Base-by-base conservation (phyloP, 2,797 vertebrate genomes). In the Lophius americanus region DNA sequence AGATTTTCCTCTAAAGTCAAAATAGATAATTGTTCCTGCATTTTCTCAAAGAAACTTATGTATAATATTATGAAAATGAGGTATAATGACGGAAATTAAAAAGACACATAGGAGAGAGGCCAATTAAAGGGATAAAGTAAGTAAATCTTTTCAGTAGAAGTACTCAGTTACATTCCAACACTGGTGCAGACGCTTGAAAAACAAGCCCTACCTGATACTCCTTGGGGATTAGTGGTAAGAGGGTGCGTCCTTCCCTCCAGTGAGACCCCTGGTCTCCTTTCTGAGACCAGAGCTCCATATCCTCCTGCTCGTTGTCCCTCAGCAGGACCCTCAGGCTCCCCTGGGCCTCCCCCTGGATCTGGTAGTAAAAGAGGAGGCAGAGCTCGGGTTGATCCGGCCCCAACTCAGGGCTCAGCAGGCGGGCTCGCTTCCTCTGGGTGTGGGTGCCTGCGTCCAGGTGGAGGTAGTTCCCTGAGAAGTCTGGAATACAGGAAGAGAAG, bases 161-260 rank as follows among this genome's bases (percentile, higher is more conserved):
- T 50, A 50, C 32, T 50, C 3, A 23, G 7, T 23, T n/a, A 9
- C 47, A 14, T 7, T n/a, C 47, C 47, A 49, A 7, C 48, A 33
- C 4, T 33, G 6, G 10, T 9, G 6, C 35, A 6, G n/a, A 13
- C 9, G 10, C n/a, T n/a, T n/a, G 32, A 41, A 6, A 49, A 61
- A 9, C 42, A n/a, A 23, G 37, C 7, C 51, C 13, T 88, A 96
- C 97, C 95, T 95, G 95, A 77, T 98, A 99, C 77, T 96, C 95
- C 85, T 86, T 91, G 69, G 97, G 96, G 4, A 96, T 98, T 80
- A 96, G 96, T 0, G 96, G 96, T 83, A 99, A 88, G 84, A 97
- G 94, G 91, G 97, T 96, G 48, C 96, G 94, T 3, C 96, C 98
- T 73, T 98, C 96, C 62, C 90, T 95, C 98, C 98, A 99, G 81